phyloP scores from a whole-genome alignment of 2,888 invertebrate species.

The Omphaloscelis lunosa region DNA sequence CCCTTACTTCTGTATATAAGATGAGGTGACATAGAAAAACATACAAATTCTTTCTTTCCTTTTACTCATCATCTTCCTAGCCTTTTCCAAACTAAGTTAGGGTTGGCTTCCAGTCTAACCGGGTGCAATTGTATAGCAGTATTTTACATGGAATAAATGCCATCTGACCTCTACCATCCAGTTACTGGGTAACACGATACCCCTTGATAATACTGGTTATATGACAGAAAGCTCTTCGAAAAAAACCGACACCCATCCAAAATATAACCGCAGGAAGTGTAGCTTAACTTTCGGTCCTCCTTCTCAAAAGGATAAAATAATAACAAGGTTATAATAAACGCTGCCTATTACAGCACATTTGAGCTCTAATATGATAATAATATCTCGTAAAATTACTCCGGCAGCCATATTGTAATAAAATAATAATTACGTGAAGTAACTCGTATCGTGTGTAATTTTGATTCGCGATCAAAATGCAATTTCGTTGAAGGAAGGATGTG shows the following conservation, averaged over 20 bases:
- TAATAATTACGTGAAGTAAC: constrained; percentile 57
- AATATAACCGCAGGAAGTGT: background rate
- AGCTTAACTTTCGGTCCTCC: background rate
- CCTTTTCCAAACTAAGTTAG: background rate
- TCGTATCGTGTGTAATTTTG: constrained; percentile 62
- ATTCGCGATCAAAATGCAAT: constrained; percentile 66
- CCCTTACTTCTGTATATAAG: no score
- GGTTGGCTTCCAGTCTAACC: background rate
- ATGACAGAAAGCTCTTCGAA: no score
- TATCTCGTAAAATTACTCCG: constrained; percentile 44
- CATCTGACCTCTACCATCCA: background rate
- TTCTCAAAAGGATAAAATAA: constrained; percentile 26
- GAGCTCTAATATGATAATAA: constrained; percentile 61
- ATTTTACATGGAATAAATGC: background rate
- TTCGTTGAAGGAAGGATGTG: constrained; percentile 20
- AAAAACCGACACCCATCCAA: background rate
- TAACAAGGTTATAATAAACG: constrained; percentile 34
- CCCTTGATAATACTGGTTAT: background rate
- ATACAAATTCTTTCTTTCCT: no score
- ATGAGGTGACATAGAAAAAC: no score
- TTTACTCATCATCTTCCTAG: background rate
- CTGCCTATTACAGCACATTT: constrained; percentile 54
- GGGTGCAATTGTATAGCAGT: background rate
- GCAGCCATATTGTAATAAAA: constrained; percentile 64
- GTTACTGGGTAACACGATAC: background rate